Percentiles rank a stretch among this genome's conserved stretches.
Evolutionary conservation across 2,888 invertebrate genomes (phyloP).

Genomic region (Cotesia congregata): DNA sequence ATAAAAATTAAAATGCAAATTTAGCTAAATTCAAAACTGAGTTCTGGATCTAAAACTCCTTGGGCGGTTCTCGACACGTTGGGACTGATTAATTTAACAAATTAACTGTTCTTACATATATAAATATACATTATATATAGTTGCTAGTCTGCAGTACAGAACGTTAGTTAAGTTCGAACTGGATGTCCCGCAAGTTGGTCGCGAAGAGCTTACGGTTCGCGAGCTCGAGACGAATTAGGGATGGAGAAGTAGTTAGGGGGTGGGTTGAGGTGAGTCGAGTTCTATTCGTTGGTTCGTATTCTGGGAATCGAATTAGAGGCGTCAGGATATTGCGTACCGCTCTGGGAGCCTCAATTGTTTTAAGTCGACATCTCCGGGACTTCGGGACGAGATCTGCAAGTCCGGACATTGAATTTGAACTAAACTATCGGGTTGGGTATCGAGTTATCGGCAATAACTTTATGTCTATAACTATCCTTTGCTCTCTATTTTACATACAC

Average conservation of each 20-base stretch:
- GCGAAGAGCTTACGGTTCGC: background rate
- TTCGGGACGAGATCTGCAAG: slow-evolving; percentile 53
- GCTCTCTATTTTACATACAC: background rate
- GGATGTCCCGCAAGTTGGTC: background rate
- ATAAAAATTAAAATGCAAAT: slow-evolving; percentile 20
- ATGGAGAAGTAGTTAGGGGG: background rate
- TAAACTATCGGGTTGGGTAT: slow-evolving; percentile 65
- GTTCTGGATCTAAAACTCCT: slow-evolving; percentile 58
- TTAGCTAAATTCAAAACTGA: slow-evolving; percentile 46
- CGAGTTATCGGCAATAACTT: slow-evolving; percentile 58
- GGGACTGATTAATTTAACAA: slow-evolving; percentile 66
- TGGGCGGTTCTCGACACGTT: slow-evolving; percentile 45
- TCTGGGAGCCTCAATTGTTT: slow-evolving; percentile 67
- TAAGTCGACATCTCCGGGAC: slow-evolving; percentile 68
- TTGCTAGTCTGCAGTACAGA: background rate
- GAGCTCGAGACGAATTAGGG: background rate
- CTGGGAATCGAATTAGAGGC: slow-evolving; percentile 68
- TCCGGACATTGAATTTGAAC: slow-evolving; percentile 70
- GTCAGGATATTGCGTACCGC: slow-evolving; percentile 69
- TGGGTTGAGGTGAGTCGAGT: slow-evolving; percentile 37
- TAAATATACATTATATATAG: background rate
- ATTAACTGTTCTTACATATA: slow-evolving; percentile 66
- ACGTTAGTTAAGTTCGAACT: background rate
- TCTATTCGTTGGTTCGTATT: slow-evolving; percentile 55
- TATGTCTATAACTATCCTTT: slow-evolving; percentile 17